phyloP scores from a whole-genome alignment of 2,888 invertebrate genomes.

The Polydrusus pterygomalis region DNA sequence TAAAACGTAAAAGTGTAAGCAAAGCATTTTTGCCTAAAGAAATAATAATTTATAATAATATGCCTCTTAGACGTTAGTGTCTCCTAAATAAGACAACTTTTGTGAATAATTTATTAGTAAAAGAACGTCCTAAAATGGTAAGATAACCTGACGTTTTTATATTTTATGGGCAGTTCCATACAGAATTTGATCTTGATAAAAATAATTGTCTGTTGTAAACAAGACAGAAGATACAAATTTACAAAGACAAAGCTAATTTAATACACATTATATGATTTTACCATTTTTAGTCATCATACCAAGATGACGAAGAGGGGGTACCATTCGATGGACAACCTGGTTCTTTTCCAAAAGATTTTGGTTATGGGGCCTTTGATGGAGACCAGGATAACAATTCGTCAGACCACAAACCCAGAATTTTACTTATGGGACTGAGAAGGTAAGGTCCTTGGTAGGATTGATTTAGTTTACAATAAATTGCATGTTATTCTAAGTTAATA shows the following conservation, averaged over 20 bases:
- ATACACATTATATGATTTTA: not conserved
- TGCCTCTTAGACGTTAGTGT: not conserved
- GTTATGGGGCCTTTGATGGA: conserved; percentile 91
- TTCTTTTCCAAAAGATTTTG: conserved; percentile 93
- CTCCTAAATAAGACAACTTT: not conserved
- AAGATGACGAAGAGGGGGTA: conserved; percentile 71
- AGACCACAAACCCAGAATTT: conserved; percentile 93
- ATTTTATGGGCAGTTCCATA: conserved; percentile 11
- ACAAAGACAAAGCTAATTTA: not conserved
- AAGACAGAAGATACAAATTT: not conserved
- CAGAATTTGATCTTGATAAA: conserved; percentile 1
- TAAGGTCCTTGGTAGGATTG: not conserved
- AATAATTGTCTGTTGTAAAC: not conserved
- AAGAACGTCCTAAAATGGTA: not conserved
- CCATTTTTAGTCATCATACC: conserved; percentile 64
- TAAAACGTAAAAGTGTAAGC: conserved; percentile 15
- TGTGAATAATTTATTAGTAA: not conserved
- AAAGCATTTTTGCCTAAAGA: not conserved
- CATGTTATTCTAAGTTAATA: no score
- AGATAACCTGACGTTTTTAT: conserved; percentile 1
- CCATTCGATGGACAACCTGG: conserved; percentile 74
- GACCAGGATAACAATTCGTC: conserved; percentile 81
- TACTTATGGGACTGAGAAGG: conserved; percentile 96
- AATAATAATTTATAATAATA: no score
- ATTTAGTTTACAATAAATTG: no score